phyloP scores from a whole-genome alignment of 2,797 vertebrate species.

The Gorsachius magnificus region DNA sequence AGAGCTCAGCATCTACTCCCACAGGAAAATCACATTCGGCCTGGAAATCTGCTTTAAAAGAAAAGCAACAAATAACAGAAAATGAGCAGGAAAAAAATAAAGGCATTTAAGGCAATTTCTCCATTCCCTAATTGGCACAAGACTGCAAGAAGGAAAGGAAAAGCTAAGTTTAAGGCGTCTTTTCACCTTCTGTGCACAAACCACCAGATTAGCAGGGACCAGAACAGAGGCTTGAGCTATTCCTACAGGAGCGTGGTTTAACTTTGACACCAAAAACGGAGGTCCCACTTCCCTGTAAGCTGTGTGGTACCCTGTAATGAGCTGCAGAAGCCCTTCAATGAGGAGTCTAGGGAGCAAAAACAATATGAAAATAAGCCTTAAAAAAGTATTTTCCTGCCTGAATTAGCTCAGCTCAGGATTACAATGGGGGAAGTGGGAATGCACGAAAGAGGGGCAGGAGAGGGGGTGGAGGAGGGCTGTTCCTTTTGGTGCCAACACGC shows the following conservation, averaged over 20 bases:
- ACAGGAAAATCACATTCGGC: neutral
- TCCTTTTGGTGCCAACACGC: neutral
- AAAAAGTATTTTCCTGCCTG: neutral
- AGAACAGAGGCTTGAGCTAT: neutral
- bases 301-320: neutral
- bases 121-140: neutral
- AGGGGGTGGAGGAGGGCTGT: neutral
- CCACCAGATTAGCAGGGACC: neutral
- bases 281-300: accelerated
- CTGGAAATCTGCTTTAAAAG: slow-evolving; percentile 43
- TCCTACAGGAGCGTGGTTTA: neutral
- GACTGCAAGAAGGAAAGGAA: neutral
- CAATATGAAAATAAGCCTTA: neutral
- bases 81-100: slow-evolving; percentile 47
- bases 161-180: neutral
- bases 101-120: neutral
- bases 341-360: neutral
- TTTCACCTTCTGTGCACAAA: neutral
- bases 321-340: neutral
- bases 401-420: neutral
- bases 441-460: neutral
- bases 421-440: neutral
- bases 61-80: slow-evolving; percentile 48
- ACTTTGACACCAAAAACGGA: neutral
- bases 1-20: slow-evolving; percentile 24